Base-by-base conservation (phyloP, 2,888 invertebrate species). In the Sinodicranocentrus sp. region DNA sequence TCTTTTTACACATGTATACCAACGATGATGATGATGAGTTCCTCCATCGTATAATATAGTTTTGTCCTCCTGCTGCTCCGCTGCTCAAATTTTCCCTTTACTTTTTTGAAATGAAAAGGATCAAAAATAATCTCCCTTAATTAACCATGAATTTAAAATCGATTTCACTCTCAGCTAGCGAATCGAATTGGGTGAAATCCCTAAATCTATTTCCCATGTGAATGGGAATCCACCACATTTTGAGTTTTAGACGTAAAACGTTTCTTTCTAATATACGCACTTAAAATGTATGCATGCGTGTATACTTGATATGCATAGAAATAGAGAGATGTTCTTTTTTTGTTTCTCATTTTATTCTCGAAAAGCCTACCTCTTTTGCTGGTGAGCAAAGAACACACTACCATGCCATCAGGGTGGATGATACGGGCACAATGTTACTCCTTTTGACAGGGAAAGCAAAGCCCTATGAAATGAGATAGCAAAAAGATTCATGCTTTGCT, bases 61-160 rank as follows among this genome's bases (percentile, higher is more conserved):
- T n/a, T n/a, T n/a, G n/a, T n/a, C n/a, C n/a, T n/a, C n/a, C n/a
- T n/a, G n/a, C n/a, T n/a, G n/a, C n/a, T n/a, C n/a, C n/a, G n/a
- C n/a, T n/a, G n/a, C n/a, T n/a, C n/a, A n/a, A n/a, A n/a, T 33
- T 33, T 10, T 33, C 33, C 33, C 33, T 33, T 33, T 33, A 33
- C 33, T 6, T 33, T 33, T 33, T 33, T 48, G 33, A 80, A 67
- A 73, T 75, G 82, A 70, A 82, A 82, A 44, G 82, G 82, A 82
- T 75, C 68, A 76, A 76, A 75, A 59, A 68, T 82, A 82, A 82
- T 75, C 82, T 75, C 57, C 72, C 70, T 70, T 82, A 82, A 82
- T 82, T 82, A 82, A 82, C 82, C 82, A 82, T 82, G 82, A 82
- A 82, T 82, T 82, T 82, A 68, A 82, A 82, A 82, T 82, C 82